phyloP scores from a whole-genome alignment of 2,888 invertebrate genomes.

The Camponotus fellah region DNA sequence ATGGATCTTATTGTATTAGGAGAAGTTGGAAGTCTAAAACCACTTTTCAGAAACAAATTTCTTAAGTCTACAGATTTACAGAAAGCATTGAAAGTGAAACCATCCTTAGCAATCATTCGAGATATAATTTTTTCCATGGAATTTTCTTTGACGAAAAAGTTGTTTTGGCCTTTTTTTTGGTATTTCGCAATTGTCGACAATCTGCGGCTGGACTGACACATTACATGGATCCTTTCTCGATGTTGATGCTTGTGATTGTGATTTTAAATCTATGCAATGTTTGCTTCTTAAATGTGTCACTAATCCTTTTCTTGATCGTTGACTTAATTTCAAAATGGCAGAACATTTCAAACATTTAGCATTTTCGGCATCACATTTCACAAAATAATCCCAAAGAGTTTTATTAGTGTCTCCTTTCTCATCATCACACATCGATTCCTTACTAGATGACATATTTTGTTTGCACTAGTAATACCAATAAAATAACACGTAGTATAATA shows the following conservation, averaged over 20 bases:
- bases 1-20: slow-evolving; percentile 62
- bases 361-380: neutral
- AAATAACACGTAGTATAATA: too few relatives aligned
- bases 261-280: slow-evolving; percentile 29
- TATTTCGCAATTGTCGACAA: slow-evolving; percentile 20
- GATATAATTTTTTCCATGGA: slow-evolving; percentile 66
- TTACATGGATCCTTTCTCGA: slow-evolving; percentile 8
- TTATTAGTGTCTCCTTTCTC: too few relatives aligned
- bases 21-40: slow-evolving; percentile 57
- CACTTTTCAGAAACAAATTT: slow-evolving; percentile 64
- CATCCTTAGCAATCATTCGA: slow-evolving; percentile 64
- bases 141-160: slow-evolving; percentile 62
- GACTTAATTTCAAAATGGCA: slow-evolving; percentile 54
- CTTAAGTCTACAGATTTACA: slow-evolving; percentile 62
- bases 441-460: too few relatives aligned
- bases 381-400: too few relatives aligned
- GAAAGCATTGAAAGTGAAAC: slow-evolving; percentile 48
- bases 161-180: slow-evolving; percentile 49
- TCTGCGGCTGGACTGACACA: neutral
- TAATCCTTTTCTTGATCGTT: slow-evolving; percentile 56
- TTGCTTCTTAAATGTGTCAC: slow-evolving; percentile 55
- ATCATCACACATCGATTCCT: too few relatives aligned
- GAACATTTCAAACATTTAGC: slow-evolving; percentile 42
- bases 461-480: too few relatives aligned
- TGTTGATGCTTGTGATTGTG: slow-evolving; percentile 21